Base-by-base conservation (phyloP, 2,113 vertebrate species). In the Hippocampus guttulatus region DNA sequence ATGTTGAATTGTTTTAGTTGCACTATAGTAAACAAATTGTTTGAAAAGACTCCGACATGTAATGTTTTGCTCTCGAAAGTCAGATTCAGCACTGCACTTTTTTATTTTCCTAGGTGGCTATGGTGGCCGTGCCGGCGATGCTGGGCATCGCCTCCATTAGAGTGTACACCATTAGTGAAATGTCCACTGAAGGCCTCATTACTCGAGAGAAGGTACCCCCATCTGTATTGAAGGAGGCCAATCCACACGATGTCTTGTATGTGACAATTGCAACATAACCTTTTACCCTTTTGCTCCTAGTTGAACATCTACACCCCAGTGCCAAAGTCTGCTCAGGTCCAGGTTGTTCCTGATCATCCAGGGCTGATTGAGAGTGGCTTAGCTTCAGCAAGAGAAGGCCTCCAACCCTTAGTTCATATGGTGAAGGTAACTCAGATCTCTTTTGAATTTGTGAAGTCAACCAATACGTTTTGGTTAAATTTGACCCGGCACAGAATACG, bases 221-320 rank as follows among this genome's bases (percentile, higher is more conserved):
- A 21, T 20, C n/a, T 10, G 1, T 20, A 0, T 15, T 27, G 8
- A n/a, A 27, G 64, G 15, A 47, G 11, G 8, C 3, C 43, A 38
- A 1, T 21, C 20, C 4, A 14, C 61, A 25, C 3, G 5, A 8
- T 47, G 11, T 43, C 21, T 12, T 21, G 68, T 18, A 57, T 25
- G 21, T 14, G 58, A 25, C 25, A 30, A 2, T 47, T 71, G 2
- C 3, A 38, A 3, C 3, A 27, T 61, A 30, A 73, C 7, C 27
- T 49, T 4, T 43, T 64, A 45, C 47, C 55, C 23, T 6, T 70
- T 8, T 74, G 33, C 69, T 78, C 80, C 0, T 91, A 96, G 95
- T 90, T 97, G 66, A 92, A 95, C 30, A 80, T 97, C 86, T 97
- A 96, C 83, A 78, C 75, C 1, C 80, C 90, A 0, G 87, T 92